Evolutionary conservation across 2,888 invertebrate species (phyloP).

Genomic region (Hirudinaria manillensis): DNA sequence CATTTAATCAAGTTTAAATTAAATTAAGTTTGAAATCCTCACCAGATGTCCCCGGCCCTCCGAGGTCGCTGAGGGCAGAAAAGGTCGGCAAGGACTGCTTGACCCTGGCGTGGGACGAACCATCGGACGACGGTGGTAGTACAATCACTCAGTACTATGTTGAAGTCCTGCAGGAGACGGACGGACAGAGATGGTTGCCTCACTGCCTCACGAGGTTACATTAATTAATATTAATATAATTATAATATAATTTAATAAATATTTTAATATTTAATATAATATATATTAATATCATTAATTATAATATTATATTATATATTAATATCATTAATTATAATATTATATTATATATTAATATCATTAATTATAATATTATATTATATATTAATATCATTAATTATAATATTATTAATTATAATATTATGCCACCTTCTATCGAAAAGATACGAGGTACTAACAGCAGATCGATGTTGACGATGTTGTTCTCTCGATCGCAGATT

Average conservation of each 20-base stretch:
- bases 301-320: no score
- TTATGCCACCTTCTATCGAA: no score
- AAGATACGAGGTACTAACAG: no score
- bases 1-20: not conserved
- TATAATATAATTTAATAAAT: not conserved
- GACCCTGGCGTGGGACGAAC: constrained; percentile 22
- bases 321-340: no score
- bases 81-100: not conserved
- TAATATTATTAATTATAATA: no score
- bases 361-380: no score
- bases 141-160: constrained; percentile 23
- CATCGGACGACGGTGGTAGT: constrained; percentile 27
- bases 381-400: no score
- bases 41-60: constrained; percentile 21
- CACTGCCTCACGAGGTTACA: not conserved
- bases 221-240: not conserved
- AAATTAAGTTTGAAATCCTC: no score
- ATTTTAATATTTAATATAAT: not conserved
- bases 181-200: constrained; percentile 20
- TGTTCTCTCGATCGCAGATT: not conserved
- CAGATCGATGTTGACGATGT: not conserved
- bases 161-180: constrained; percentile 14
- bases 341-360: no score
- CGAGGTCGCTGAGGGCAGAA: not conserved
- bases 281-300: no score